Conservation (phyloP, 2,797 vertebrate genomes). For the Urosaurus nigricauda region DNA sequence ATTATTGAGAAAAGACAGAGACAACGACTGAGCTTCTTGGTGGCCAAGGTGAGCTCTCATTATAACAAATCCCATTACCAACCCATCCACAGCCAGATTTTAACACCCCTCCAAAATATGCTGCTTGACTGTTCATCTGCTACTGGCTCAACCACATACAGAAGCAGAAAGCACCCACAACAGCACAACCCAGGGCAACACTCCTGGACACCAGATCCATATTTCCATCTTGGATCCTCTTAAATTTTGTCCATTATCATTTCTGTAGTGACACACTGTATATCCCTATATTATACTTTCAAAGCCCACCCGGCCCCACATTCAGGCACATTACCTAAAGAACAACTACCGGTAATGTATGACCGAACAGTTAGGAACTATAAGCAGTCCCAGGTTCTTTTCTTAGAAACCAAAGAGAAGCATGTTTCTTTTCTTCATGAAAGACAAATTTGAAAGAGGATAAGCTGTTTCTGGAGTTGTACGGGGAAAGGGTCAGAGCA, state of each 20-base stretch:
- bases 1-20: conserved; percentile 21
- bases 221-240: not conserved
- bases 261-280: not conserved
- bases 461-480: not conserved
- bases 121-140: no score
- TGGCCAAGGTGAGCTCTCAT: not conserved
- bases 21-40: conserved; percentile 16
- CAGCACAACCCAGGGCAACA: not conserved
- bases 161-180: not conserved
- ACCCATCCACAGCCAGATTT: no score
- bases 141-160: not conserved
- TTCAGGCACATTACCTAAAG: not conserved
- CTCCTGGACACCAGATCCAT: not conserved
- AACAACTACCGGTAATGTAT: not conserved
- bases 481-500: not conserved
- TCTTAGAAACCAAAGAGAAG: not conserved
- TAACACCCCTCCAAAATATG: not conserved
- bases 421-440: not conserved
- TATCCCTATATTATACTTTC: no score
- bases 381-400: not conserved
- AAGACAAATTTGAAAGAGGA: not conserved
- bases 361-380: not conserved
- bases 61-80: not conserved
- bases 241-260: not conserved
- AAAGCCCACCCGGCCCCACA: not conserved